Base-by-base conservation (phyloP, 2,888 invertebrate species). In the Diloba caeruleocephala region DNA sequence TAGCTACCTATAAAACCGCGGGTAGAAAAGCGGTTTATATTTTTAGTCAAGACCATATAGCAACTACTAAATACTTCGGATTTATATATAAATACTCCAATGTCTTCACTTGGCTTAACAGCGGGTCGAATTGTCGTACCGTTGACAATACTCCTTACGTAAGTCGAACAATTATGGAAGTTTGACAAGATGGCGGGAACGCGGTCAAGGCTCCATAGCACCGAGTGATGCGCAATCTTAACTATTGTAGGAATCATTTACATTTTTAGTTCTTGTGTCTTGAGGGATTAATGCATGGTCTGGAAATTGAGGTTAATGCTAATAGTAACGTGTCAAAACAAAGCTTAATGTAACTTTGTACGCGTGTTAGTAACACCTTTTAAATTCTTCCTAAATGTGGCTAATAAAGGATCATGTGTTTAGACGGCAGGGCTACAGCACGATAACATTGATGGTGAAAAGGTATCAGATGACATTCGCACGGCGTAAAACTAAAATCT, bases 121-220 rank as follows among this genome's bases (percentile, higher is more conserved):
- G 38, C 44, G 50, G 36, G 26, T 32, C 55, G 44, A 53, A 52
- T 52, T 14, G 34, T 19, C 26, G 46, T 43, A 26, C 41, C 31
- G 68, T 65, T 69, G 62, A 72, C 78, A 76, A 74, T 76, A 45
- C 48, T 53, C 37, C 43, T 76, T 78, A 74, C 71, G 71, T 74
- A 77, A 73, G 19, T 19, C 42, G 31, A 32, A 67, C 76, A 74
- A 81, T 82, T 80, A 82, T 74, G 75, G 73, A 68, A 51, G 72
- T 74, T 76, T 68, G 71, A 61, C 67, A 73, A 67, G 63, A 63
- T 48, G 59, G 52, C 72, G 70, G 66, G 69, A 84, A 82, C 51
- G 51, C 73, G 84, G 84, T 76, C 84, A 84, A 84, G 84, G 84
- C 39, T 21, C 28, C 2, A 1, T 21, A 25, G 25, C 33, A 41